phyloP scores from a whole-genome alignment of 2,888 invertebrate species.

The Troides oblongomaculatus region DNA sequence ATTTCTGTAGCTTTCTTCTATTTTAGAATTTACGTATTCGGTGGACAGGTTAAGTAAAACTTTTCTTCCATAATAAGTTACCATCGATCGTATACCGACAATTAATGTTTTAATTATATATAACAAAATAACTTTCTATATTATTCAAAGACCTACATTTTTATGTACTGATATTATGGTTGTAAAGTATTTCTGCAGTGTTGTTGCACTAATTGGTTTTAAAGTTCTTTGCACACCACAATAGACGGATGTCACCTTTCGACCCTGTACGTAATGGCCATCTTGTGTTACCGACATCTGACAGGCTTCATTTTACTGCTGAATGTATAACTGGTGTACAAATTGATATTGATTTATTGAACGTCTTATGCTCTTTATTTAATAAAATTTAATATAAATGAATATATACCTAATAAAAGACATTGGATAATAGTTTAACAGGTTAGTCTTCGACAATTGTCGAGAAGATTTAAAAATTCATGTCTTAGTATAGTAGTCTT shows the following conservation, averaged over 20 bases:
- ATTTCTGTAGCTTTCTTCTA: background rate
- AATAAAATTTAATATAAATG: too few relatives aligned
- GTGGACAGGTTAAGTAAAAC: background rate
- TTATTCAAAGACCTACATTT: background rate
- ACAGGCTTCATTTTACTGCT: constrained; percentile 20
- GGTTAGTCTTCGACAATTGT: too few relatives aligned
- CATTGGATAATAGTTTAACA: too few relatives aligned
- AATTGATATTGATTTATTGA: background rate
- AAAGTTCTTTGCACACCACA: constrained; percentile 7
- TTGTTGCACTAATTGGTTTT: constrained; percentile 23
- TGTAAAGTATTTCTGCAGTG: background rate
- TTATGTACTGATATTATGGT: background rate
- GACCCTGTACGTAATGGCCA: constrained; percentile 14
- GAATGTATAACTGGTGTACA: background rate
- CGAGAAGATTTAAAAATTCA: too few relatives aligned
- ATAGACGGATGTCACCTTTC: constrained; percentile 14
- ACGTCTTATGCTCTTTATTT: background rate
- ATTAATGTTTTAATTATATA: too few relatives aligned
- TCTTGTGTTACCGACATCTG: constrained; percentile 19
- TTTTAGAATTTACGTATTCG: background rate
- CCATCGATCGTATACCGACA: too few relatives aligned
- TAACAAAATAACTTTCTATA: too few relatives aligned
- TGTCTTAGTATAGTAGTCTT: too few relatives aligned
- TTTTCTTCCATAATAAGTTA: background rate
- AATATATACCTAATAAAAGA: too few relatives aligned